Base-by-base conservation (phyloP, 2,113 vertebrate species). In the human region DNA sequence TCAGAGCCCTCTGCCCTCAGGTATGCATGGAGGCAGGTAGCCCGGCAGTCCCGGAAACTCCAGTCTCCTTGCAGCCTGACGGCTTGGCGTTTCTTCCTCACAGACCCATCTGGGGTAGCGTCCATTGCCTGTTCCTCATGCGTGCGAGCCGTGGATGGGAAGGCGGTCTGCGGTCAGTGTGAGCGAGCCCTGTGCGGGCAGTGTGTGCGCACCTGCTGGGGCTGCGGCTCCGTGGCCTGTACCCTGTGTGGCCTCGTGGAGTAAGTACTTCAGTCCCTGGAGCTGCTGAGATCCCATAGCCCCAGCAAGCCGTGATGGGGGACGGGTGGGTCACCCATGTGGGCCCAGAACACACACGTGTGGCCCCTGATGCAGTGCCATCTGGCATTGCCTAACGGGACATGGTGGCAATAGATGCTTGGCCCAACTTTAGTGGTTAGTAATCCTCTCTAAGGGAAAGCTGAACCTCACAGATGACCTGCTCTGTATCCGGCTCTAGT, bases 111-210 rank as follows among this genome's bases (percentile, higher is more conserved):
- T 0, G n/a, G 61, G 94, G 96, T 89, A 7, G 89, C 45, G 0
- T 96, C 98, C 89, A 86, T 93, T 64, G 98, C 98, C 88, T 99
- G 99, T 12, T 99, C 98, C 0, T 98, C 98, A 0, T 99, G 99
- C 0, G 96, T 99, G 18, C 98, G 98, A 22, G 89, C 98, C 0
- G 97, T 96, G 2, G 98, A 98, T 7, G 96, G 97, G 40, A 98
- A 98, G 88, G 98, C 98, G 0, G 90, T 52, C 0, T 99, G 99
- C 4, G 32, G 97, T 0, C 98, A 98, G 92, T 99, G 99, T 0
- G 98, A 98, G n/a, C 98, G 78, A 0, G 80, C 98, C 14, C 38
- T 99, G 5, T 99, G 99, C 8, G 97, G 94, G 64, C 94, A 2
- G 76, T 99, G 99, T 61, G 97, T 98, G 93, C 98, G 95, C 75